Base-by-base conservation (phyloP, 2,888 invertebrate species). In the Ornithoptera priamus region DNA sequence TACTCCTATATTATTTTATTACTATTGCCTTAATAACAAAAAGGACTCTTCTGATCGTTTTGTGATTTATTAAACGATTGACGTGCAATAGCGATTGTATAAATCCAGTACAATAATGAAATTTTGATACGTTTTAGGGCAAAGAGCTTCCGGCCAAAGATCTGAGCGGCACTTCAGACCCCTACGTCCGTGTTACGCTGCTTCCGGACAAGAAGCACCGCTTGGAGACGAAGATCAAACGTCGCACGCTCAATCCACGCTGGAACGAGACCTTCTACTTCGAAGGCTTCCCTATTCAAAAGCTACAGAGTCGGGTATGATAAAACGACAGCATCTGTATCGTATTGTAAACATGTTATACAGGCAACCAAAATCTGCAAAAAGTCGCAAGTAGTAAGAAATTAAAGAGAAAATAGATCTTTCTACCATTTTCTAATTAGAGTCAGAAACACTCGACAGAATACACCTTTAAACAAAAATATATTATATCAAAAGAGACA, bases 191-290 rank as follows among this genome's bases (percentile, higher is more conserved):
- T 57, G 97, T 98, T 3, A 97, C 97, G 10, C 92, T 98, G 24
- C 93, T 98, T 60, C 98, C 98, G 1, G 98, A 98, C 86, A 98
- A 98, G 89, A 98, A 98, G 81, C 97, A 97, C 81, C 96, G 97
- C 6, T 92, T 98, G 78, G 97, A 98, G 91, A 98, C 98, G 46
- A 98, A 98, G 94, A 97, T 98, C 82, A 98, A 98, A 86, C 92
- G 98, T 72, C 94, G 97, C 73, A 98, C 98, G 22, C 92, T 98
- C 67, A 98, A 98, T 90, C 98, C 98, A 0, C 93, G 97, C 77
- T 98, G 98, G 98, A 98, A 98, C 87, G 98, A 98, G 87, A 98
- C 98, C 39, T 97, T 98, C 86, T 98, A 98, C 87, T 98, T 98
- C 84, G 98, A 98, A 92, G 98, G 98, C 72, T 98, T 97, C 83